Evolutionary conservation across 1,140 invertebrate species (phyloP).

Genomic region (Lepidotrigona ventralis): DNA sequence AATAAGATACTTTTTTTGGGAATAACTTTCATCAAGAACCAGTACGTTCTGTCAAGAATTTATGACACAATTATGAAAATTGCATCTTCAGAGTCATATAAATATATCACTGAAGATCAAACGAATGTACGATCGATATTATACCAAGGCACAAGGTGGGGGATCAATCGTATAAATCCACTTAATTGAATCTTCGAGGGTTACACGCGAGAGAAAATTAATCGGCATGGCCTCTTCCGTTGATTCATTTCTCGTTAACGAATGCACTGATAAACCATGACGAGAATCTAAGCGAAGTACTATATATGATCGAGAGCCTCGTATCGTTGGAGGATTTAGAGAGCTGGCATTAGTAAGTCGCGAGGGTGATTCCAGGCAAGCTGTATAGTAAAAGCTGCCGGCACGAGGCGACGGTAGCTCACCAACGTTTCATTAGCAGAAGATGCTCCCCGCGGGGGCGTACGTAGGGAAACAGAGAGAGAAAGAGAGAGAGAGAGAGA

Average conservation of each 20-base stretch:
- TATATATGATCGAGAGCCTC: slow-evolving; percentile 57
- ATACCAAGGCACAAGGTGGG: too few species aligned
- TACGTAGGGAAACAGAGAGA: slow-evolving; percentile 53
- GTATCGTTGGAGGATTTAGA: slow-evolving; percentile 49
- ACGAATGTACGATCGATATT: not conserved
- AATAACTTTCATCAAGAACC: too few species aligned
- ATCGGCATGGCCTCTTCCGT: not conserved
- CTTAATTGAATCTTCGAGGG: not conserved
- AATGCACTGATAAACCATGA: slow-evolving; percentile 33
- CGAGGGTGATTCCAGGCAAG: slow-evolving; percentile 68
- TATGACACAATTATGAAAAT: too few species aligned
- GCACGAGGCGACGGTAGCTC: slow-evolving; percentile 79
- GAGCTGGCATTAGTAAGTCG: slow-evolving; percentile 67
- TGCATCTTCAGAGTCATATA: too few species aligned
- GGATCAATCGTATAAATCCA: not conserved
- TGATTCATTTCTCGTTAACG: slow-evolving; percentile 42
- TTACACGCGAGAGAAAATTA: not conserved
- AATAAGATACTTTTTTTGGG: too few species aligned
- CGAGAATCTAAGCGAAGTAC: slow-evolving; percentile 59
- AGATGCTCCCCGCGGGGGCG: slow-evolving; percentile 76
- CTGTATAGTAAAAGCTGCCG: slow-evolving; percentile 68
- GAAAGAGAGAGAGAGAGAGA: slow-evolving; percentile 28
- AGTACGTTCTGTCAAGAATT: too few species aligned
- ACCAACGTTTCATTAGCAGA: slow-evolving; percentile 80
- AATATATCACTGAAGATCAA: not conserved